Evolutionary conservation across 2,797 vertebrate genomes (phyloP).

Genomic region (Anniella stebbinsi): DNA sequence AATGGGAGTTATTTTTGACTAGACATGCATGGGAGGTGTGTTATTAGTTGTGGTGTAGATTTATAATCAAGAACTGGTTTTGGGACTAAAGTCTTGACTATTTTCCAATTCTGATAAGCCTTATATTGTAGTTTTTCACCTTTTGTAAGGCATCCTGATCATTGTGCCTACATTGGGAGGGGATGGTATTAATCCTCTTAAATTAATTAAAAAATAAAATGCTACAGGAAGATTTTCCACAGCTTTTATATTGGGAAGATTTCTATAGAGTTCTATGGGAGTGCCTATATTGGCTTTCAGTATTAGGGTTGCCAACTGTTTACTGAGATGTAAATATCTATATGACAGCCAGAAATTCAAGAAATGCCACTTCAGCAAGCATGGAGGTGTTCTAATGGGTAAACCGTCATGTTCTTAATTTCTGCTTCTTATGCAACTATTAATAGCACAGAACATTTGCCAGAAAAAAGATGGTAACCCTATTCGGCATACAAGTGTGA

Average conservation of each 20-base stretch:
- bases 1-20: background rate
- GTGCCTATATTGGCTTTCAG: background rate
- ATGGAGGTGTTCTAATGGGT: background rate
- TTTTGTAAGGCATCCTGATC: background rate
- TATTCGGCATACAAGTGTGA: background rate
- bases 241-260: background rate
- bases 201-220: slow-evolving; percentile 2
- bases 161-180: background rate
- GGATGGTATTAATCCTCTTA: background rate
- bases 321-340: background rate
- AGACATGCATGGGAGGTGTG: background rate
- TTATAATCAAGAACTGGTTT: background rate
- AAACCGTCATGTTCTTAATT: background rate
- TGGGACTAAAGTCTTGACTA: background rate
- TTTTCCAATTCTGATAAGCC: background rate
- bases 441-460: background rate
- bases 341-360: background rate
- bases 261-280: background rate
- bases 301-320: background rate
- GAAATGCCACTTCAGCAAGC: background rate
- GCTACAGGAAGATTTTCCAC: background rate
- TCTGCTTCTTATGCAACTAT: background rate
- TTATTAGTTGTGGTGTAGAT: background rate
- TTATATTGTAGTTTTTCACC: slow-evolving; percentile 6
- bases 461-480: background rate